Evolutionary conservation across 2,888 invertebrate species (phyloP).

Genomic region (Sclerodermus sp.): DNA sequence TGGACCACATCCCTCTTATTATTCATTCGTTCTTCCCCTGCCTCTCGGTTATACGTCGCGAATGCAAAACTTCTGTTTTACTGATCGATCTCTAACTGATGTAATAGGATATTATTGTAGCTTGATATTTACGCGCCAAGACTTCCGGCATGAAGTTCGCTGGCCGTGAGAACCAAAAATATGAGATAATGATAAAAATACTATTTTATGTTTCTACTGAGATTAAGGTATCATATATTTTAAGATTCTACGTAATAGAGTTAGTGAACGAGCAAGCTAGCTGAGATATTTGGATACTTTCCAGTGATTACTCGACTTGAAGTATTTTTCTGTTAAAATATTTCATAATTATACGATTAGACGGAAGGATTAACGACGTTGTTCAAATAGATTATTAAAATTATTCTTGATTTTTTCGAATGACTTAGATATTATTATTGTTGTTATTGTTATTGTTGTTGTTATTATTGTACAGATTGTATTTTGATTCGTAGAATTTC

Average conservation of each 20-base stretch:
- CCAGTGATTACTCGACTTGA: too few relatives aligned
- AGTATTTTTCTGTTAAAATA: not conserved
- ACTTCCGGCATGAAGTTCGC: too few relatives aligned
- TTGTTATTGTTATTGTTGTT: slow-evolving; percentile 44
- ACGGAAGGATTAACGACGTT: not conserved
- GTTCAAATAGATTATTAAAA: not conserved
- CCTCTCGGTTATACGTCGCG: not conserved
- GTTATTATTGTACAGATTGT: slow-evolving; percentile 38
- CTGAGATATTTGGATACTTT: too few relatives aligned
- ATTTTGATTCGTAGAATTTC: slow-evolving; percentile 28
- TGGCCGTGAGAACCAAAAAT: too few relatives aligned
- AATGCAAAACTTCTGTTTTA: not conserved
- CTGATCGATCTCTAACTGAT: too few relatives aligned
- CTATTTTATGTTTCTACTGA: too few relatives aligned
- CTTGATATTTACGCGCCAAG: too few relatives aligned
- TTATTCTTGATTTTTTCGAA: slow-evolving; percentile 9
- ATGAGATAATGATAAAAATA: too few relatives aligned
- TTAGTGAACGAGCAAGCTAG: not conserved
- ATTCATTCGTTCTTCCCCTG: slow-evolving; percentile 2
- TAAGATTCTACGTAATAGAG: not conserved
- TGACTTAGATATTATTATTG: slow-evolving; percentile 21
- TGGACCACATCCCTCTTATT: slow-evolving; percentile 6
- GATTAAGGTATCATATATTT: too few relatives aligned
- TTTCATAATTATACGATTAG: too few relatives aligned
- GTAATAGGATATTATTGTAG: too few relatives aligned